phyloP scores from a whole-genome alignment of 1,140 invertebrate species.

The Cotesia chilonis region DNA sequence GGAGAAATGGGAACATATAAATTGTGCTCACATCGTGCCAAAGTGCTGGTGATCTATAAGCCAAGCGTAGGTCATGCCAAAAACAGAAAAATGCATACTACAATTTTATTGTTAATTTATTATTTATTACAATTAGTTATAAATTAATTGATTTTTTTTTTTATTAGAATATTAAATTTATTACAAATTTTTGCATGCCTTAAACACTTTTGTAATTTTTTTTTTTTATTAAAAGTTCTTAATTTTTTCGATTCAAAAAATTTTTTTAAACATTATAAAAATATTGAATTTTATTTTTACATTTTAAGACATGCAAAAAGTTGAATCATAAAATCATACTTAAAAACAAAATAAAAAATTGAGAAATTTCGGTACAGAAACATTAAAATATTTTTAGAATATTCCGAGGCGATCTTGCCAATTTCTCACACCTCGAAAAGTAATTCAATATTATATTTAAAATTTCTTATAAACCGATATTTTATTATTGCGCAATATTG shows the following conservation, averaged over 20 bases:
- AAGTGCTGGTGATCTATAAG: constrained; percentile 60
- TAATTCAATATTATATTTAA: not conserved
- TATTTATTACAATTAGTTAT: constrained; percentile 18
- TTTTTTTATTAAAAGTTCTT: too few relatives aligned
- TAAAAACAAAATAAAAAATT: not conserved
- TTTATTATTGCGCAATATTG: not conserved
- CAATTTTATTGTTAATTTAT: constrained; percentile 38
- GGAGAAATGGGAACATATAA: constrained; percentile 39
- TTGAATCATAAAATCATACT: too few relatives aligned
- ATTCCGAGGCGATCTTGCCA: constrained; percentile 22
- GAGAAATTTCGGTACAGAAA: constrained; percentile 12
- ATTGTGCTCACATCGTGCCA: constrained; percentile 62
- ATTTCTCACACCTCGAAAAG: constrained; percentile 19
- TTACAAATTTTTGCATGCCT: too few relatives aligned
- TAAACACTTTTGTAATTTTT: too few relatives aligned
- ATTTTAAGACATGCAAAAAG: too few relatives aligned
- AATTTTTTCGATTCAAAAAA: too few relatives aligned
- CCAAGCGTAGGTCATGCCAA: constrained; percentile 52
- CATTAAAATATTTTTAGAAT: constrained; percentile 31
- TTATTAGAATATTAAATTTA: too few relatives aligned
- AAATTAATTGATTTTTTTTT: constrained; percentile 10
- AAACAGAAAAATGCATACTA: constrained; percentile 44
- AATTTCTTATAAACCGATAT: not conserved
- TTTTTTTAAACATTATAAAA: too few relatives aligned
- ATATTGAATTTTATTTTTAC: too few relatives aligned